Percentiles rank a stretch among this genome's conserved stretches.
These are phyloP conservation scores for Pithys albifrons DNA, from an alignment of 2,113 vertebrate genomes.

Conservation along the genomic window DNA sequence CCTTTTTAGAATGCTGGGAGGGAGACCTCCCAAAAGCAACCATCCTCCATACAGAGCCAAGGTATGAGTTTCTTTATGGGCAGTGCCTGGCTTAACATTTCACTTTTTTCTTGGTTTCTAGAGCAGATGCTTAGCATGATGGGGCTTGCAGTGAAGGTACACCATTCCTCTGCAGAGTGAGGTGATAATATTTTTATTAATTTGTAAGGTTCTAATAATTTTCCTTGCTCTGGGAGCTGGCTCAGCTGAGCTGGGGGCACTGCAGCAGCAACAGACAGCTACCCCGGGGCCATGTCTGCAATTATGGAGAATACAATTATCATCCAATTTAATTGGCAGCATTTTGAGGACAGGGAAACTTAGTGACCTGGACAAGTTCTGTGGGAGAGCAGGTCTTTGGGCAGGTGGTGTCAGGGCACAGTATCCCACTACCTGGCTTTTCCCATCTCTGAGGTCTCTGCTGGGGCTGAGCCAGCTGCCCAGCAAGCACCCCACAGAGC, in stretches of 20 bases:
- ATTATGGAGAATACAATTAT: neutral
- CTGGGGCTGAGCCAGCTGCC: neutral
- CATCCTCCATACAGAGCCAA: fast-evolving
- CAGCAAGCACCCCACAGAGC: neutral
- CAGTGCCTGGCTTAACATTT: neutral
- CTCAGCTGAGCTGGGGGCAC: neutral
- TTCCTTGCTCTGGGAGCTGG: neutral
- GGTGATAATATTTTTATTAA: constrained; percentile 53
- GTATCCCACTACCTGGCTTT: neutral
- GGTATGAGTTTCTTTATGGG: neutral
- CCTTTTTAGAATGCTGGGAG: neutral
- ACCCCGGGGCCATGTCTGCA: neutral
- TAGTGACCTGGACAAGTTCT: neutral
- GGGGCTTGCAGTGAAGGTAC: neutral
- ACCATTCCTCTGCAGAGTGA: neutral
- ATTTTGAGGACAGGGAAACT: neutral
- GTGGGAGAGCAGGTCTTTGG: neutral
- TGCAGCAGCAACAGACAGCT: neutral
- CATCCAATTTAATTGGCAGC: neutral
- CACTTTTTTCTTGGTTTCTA: neutral
- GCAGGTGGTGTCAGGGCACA: neutral
- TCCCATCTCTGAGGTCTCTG: neutral
- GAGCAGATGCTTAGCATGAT: constrained; percentile 8
- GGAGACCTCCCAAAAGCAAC: neutral
- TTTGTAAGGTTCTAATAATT: neutral